phyloP scores from a whole-genome alignment of 2,797 vertebrate species.

The Huso huso region DNA sequence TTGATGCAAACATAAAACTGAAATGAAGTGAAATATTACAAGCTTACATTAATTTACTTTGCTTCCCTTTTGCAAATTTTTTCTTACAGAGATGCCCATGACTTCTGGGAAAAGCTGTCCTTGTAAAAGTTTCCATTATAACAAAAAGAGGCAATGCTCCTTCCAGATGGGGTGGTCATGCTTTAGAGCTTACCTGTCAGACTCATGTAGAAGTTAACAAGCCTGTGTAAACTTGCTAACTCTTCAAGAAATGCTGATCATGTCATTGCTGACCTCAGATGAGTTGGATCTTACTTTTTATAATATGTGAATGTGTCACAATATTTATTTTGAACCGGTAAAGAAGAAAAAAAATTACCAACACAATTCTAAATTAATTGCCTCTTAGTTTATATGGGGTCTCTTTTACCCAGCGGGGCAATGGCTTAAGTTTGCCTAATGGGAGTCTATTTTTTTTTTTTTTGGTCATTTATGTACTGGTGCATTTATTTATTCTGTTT shows the following conservation, averaged over 20 bases:
- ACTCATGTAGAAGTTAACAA: background rate
- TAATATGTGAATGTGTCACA: too few relatives aligned
- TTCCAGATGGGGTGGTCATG: background rate
- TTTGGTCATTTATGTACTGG: too few relatives aligned
- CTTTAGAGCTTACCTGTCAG: constrained; percentile 7
- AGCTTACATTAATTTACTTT: background rate
- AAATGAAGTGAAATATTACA: background rate
- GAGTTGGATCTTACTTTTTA: background rate
- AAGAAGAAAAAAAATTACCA: too few relatives aligned
- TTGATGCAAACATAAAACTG: background rate
- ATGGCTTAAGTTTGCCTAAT: too few relatives aligned
- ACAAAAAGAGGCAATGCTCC: background rate
- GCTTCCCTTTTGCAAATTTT: background rate
- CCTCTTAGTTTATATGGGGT: too few relatives aligned
- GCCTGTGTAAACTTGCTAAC: background rate
- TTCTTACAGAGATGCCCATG: background rate
- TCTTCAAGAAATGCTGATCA: background rate
- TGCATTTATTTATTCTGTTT: too few relatives aligned
- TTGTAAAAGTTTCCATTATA: background rate
- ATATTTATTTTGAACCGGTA: too few relatives aligned
- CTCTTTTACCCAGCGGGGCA: too few relatives aligned
- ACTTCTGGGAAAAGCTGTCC: background rate
- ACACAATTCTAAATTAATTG: too few relatives aligned
- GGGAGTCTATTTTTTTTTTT: too few relatives aligned
- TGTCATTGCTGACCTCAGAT: background rate